A percentile compares a stretch with the other conserved stretches of the same genome.
Conservation (phyloP, 2,113 vertebrate species). For the Phycodurus eques region DNA sequence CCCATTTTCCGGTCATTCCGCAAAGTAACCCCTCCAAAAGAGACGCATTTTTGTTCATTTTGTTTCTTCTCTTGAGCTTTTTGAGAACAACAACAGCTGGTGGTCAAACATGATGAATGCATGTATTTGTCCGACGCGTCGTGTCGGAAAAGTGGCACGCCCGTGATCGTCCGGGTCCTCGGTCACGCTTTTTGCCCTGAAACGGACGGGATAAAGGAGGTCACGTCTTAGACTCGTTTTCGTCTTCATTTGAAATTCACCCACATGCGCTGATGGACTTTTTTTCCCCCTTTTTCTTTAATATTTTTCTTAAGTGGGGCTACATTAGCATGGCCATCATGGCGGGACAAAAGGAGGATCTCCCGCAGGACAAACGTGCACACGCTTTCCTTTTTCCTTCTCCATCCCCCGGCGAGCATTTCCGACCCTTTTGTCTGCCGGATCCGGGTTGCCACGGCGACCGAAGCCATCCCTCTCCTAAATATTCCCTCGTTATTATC, state of each 20-base stretch:
- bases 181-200: slow-evolving; percentile 30
- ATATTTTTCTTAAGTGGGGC: background rate
- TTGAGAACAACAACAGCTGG: too few species aligned
- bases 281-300: slow-evolving; percentile 32
- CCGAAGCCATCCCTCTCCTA: slow-evolving; percentile 65
- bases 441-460: slow-evolving; percentile 67
- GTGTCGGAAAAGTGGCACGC: background rate
- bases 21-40: too few species aligned
- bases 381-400: slow-evolving; percentile 10
- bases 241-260: slow-evolving; percentile 58
- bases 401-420: slow-evolving; percentile 54
- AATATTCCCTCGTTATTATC: slow-evolving; percentile 68
- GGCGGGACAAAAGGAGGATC: slow-evolving; percentile 42
- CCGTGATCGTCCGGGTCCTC: background rate
- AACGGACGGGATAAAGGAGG: slow-evolving; percentile 52
- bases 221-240: slow-evolving; percentile 37
- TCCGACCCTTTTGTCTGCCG: slow-evolving; percentile 67
- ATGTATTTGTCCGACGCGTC: background rate
- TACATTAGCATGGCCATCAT: slow-evolving; percentile 57
- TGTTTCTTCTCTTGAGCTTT: too few species aligned
- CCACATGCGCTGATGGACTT: slow-evolving; percentile 62
- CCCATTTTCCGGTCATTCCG: too few species aligned
- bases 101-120: background rate
- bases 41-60: too few species aligned
- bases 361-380: background rate